Evolutionary conservation across 2,113 vertebrate species (phyloP).

Genomic region (Chaetorhynchus papuensis): DNA sequence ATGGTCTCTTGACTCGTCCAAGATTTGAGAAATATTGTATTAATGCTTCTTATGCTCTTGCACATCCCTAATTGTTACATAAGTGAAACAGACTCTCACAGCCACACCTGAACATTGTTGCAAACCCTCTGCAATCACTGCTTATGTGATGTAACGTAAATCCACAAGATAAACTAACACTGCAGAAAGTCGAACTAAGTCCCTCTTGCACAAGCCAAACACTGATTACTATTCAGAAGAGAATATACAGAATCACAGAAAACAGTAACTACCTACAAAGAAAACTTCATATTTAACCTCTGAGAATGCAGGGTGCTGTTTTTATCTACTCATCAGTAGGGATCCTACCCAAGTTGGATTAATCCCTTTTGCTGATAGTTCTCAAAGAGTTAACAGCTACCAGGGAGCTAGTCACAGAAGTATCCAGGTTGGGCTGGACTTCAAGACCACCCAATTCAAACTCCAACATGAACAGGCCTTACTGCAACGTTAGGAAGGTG

Average conservation of each 20-base stretch:
- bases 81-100: not conserved
- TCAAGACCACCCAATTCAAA: not conserved
- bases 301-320: not conserved
- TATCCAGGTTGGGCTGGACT: not conserved
- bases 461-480: not conserved
- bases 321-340: not conserved
- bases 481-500: not conserved
- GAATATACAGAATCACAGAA: not conserved
- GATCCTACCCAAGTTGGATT: not conserved
- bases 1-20: not conserved
- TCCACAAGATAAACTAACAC: not conserved
- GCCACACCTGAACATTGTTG: not conserved
- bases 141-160: not conserved
- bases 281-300: not conserved
- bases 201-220: not conserved
- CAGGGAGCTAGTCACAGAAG: not conserved
- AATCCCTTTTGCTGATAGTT: not conserved
- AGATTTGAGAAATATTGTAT: not conserved
- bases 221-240: not conserved
- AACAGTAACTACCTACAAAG: not conserved
- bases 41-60: not conserved
- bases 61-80: not conserved
- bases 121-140: not conserved
- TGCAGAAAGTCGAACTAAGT: not conserved
- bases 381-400: not conserved